Percentiles rank a stretch among this genome's conserved stretches.
Evolutionary conservation across 2,888 invertebrate species (phyloP).

Genomic region (Ptycholaimellus sp.): DNA sequence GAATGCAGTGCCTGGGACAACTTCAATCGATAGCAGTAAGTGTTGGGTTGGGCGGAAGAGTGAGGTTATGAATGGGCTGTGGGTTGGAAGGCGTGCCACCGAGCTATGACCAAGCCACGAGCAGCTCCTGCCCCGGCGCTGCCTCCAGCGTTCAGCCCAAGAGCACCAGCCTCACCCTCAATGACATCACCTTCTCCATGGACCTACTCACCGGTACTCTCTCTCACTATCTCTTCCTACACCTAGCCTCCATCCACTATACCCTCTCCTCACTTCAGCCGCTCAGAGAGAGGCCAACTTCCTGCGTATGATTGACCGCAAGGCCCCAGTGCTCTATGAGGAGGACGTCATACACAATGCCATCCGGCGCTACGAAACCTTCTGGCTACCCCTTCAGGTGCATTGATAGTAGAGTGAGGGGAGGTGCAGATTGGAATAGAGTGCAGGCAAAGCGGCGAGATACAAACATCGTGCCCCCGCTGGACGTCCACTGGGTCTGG

Average conservation of each 20-base stretch:
- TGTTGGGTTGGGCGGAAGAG: no score
- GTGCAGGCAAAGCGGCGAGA: constrained; percentile 15
- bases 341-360: constrained; percentile 27
- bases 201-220: constrained; percentile 3
- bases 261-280: no score
- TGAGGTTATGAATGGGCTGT: no score
- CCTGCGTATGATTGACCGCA: constrained; percentile 24
- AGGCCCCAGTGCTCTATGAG: constrained; percentile 22
- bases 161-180: background rate
- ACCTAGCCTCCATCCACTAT: no score
- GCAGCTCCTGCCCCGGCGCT: no score
- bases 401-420: background rate
- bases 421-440: no score
- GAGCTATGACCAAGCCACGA: no score
- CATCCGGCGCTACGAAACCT: constrained; percentile 30
- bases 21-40: no score
- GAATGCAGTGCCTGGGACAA: no score
- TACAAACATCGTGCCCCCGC: constrained; percentile 27
- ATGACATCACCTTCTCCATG: constrained; percentile 5
- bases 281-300: constrained; percentile 24
- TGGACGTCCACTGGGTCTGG: constrained; percentile 34
- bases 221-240: no score
- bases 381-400: constrained; percentile 31
- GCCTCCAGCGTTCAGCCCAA: no score
- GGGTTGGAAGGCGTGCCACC: no score